phyloP scores from a whole-genome alignment of 2,888 invertebrate species.

The Deroplatys truncata region DNA sequence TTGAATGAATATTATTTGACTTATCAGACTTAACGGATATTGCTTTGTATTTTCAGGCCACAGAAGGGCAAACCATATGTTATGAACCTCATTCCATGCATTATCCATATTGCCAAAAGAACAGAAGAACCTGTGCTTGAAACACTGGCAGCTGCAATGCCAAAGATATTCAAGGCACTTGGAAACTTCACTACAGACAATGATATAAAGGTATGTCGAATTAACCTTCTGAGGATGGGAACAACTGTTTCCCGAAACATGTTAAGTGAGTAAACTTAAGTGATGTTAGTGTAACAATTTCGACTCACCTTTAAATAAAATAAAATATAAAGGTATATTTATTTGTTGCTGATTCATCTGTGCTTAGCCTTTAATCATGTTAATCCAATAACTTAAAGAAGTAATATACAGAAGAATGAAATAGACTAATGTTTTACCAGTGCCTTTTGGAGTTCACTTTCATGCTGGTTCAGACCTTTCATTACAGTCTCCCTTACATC shows the following conservation, averaged over 20 bases:
- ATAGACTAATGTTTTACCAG: no score
- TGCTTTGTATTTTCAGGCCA: constrained; percentile 47
- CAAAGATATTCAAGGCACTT: constrained; percentile 61
- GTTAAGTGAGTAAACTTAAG: no score
- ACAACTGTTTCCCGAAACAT: no score
- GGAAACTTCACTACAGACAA: constrained; percentile 67
- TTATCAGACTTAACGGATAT: not conserved
- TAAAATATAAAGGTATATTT: constrained; percentile 59
- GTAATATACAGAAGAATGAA: no score
- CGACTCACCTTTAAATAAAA: no score
- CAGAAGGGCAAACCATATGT: constrained; percentile 76
- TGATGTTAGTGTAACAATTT: no score
- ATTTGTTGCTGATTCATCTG: not conserved
- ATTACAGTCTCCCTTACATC: no score
- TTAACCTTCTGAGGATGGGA: no score
- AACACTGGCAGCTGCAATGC: constrained; percentile 58
- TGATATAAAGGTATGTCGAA: constrained; percentile 66
- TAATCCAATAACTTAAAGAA: not conserved
- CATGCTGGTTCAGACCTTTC: no score
- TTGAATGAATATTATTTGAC: no score
- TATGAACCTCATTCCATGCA: constrained; percentile 66
- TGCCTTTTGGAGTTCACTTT: no score
- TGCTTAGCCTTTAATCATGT: not conserved
- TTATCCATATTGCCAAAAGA: constrained; percentile 65
- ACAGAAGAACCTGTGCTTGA: constrained; percentile 69